phyloP scores from a whole-genome alignment of 35 echinoderm and acorn worm species.

The Apostichopus californicus region DNA sequence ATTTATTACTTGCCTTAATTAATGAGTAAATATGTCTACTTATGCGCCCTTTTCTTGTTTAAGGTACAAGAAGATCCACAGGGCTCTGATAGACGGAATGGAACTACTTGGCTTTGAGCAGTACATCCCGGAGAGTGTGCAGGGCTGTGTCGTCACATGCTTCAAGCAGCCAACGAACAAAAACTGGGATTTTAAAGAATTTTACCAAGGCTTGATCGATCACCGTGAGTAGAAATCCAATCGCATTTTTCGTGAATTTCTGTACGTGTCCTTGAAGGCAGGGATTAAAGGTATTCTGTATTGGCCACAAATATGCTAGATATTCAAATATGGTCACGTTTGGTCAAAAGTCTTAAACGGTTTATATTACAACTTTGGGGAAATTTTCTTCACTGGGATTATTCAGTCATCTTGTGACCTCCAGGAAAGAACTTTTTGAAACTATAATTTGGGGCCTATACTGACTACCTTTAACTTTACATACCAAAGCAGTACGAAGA shows the following conservation, averaged over 20 bases:
- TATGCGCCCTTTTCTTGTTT: not conserved
- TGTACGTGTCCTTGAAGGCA: no score
- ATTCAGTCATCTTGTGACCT: no score
- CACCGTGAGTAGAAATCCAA: constrained; percentile 38
- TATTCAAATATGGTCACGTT: no score
- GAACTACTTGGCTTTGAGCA: constrained; percentile 65
- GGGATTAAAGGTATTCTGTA: no score
- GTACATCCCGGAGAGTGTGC: constrained; percentile 31
- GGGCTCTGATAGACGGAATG: constrained; percentile 64
- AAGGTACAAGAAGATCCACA: constrained; percentile 72
- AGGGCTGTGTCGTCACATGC: constrained; percentile 75
- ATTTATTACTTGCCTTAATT: not conserved
- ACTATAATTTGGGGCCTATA: no score
- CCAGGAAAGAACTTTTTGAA: no score
- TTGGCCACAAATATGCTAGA: no score
- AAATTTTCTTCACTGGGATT: no score
- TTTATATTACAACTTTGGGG: no score
- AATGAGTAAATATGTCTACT: not conserved
- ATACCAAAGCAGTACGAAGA: no score
- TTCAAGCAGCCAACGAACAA: constrained; percentile 68
- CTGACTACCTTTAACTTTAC: no score
- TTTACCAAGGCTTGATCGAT: constrained; percentile 65
- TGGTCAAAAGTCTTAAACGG: no score
- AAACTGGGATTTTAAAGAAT: constrained; percentile 74
- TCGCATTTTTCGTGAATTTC: not conserved